Evolutionary conservation across 30 jellyfish, hydroid and myxozoan genomes (phyloP).

Genomic region (Hydractinia echinata): DNA sequence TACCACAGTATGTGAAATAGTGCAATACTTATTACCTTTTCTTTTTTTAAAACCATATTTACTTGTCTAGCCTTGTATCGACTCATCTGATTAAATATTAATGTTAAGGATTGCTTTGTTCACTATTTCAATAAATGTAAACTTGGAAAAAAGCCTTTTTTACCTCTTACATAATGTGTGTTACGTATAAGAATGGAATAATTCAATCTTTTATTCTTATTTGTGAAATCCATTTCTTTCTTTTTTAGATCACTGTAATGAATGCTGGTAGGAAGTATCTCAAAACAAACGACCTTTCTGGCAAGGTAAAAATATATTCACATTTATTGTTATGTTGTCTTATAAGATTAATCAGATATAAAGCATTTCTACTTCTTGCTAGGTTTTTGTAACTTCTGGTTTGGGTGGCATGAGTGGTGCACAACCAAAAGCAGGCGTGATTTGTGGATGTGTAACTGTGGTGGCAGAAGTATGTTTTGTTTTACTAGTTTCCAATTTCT

Average conservation of each 20-base stretch:
- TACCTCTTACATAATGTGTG: too few relatives aligned
- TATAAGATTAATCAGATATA: background rate
- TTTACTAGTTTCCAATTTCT: too few relatives aligned
- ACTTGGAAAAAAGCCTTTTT: too few relatives aligned
- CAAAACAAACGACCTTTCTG: conserved; percentile 67
- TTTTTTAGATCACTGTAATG: conserved; percentile 68
- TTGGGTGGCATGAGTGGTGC: conserved; percentile 99
- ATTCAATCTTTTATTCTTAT: too few relatives aligned
- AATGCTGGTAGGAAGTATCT: conserved; percentile 92
- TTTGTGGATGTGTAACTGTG: conserved; percentile 80
- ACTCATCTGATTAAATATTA: too few relatives aligned
- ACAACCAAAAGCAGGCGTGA: conserved; percentile 93
- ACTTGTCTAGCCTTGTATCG: too few relatives aligned
- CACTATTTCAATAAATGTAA: background rate
- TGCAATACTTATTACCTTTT: too few relatives aligned
- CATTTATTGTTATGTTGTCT: background rate
- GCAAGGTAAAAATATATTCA: conserved; percentile 54
- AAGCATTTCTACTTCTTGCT: background rate
- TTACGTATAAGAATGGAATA: too few relatives aligned
- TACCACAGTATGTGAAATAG: conserved; percentile 68
- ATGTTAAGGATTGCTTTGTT: background rate
- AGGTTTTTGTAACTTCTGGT: conserved; percentile 93
- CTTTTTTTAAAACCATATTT: too few relatives aligned
- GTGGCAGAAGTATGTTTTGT: conserved; percentile 68
- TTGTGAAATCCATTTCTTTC: background rate